Base-by-base conservation (phyloP, 1,140 invertebrate genomes). In the Macrobrachium rosenbergii region DNA sequence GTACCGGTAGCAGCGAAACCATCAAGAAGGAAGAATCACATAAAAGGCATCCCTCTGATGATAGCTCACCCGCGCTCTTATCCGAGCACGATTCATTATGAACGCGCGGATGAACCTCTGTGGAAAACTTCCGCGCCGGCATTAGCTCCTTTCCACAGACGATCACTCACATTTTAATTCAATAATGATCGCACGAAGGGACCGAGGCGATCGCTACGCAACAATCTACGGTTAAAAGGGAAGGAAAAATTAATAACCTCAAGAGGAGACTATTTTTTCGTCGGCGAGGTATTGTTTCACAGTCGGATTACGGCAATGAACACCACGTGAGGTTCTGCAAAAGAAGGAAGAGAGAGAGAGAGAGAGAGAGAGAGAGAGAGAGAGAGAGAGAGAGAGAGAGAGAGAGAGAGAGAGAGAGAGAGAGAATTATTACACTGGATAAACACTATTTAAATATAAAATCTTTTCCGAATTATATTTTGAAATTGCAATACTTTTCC, bases 271-370 rank as follows among this genome's bases (percentile, higher is more conserved):
- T 67, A 64, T 45, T 67, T 37, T 19, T 23, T 21, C 17, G 23
- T 69, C 64, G 80, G 80, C 80, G 63, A 69, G 37, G 45, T 82
- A 63, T 82, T 37, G 63, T 72, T 82, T 58, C 80, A 82, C 63
- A 72, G 80, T 82, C 45, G 72, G 82, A 62, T 75, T 75, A 52
- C 43, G 14, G 69, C 59, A 75, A 76, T 75, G 69, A 76, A 62
- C 28, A 28, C 69, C 23, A 58, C 45, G 21, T 23, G 58, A 23
- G 76, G 59, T 23, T 45, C 21, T 19, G 21, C 79, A 19, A 23
- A 19, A 45, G 37, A 23, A 10, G 23, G n/a, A 23, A 58, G 23
- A 43, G 45, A 64, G 52, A 64, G 45, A 64, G 17, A 69, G 59
- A 21, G 75, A 59, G 11, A 75, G 67, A 59, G 82, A 83, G 67